Percentiles rank a stretch among this genome's conserved stretches.
Conservation (phyloP, 64 coral and sea anemone species). For the Montipora foliosa region DNA sequence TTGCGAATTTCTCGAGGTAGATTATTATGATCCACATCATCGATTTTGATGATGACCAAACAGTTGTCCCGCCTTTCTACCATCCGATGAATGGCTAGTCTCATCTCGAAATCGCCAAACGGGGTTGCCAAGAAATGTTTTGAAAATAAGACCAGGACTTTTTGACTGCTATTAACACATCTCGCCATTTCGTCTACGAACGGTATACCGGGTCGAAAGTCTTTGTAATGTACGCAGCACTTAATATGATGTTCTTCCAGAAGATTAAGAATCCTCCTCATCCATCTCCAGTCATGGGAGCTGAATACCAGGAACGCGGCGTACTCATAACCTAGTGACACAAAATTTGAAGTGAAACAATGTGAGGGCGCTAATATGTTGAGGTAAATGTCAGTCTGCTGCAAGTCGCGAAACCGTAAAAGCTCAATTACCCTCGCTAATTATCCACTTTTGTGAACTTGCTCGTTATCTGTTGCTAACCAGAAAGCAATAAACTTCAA, state of each 20-base stretch:
- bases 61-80: background rate
- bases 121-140: conserved; percentile 38
- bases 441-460: too few species aligned
- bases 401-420: too few species aligned
- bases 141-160: conserved; percentile 41
- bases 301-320: background rate
- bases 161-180: conserved; percentile 42
- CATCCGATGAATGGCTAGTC: background rate
- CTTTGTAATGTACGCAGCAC: conserved; percentile 51
- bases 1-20: background rate
- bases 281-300: background rate
- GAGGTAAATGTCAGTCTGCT: too few species aligned
- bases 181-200: conserved; percentile 41
- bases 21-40: background rate
- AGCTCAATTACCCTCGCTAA: too few species aligned
- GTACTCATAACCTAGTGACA: background rate
- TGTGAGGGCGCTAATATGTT: too few species aligned
- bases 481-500: too few species aligned
- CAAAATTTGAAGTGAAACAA: background rate
- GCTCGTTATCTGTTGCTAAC: too few species aligned
- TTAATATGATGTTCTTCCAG: conserved; percentile 23
- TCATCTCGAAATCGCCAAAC: conserved; percentile 22
- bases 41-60: conserved; percentile 9
- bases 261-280: background rate
- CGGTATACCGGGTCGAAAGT: conserved; percentile 40